These are phyloP conservation scores for Hirtodrosophila trivittata DNA, from an alignment of 2,888 invertebrate species.

Conservation along the genomic window DNA sequence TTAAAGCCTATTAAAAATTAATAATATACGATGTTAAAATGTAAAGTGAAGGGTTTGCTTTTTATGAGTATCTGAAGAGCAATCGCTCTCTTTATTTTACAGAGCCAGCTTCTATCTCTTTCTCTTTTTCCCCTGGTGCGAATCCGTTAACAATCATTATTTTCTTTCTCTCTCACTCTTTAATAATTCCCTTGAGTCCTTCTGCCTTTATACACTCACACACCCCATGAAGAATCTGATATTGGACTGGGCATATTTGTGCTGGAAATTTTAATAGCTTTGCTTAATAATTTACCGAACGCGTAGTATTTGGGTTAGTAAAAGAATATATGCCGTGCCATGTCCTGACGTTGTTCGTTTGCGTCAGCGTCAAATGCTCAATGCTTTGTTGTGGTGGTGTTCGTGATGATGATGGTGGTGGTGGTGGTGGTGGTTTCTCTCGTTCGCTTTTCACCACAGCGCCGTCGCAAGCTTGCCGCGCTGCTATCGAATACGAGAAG, in stretches of 20 bases:
- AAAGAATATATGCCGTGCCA: slow-evolving; percentile 33
- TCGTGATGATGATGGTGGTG: slow-evolving; percentile 10
- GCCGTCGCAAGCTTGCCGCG: slow-evolving; percentile 17
- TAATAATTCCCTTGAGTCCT: slow-evolving; percentile 29
- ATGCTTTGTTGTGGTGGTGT: slow-evolving; percentile 8
- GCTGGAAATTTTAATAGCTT: slow-evolving; percentile 6
- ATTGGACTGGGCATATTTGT: slow-evolving; percentile 6
- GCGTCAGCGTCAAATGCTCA: slow-evolving; percentile 20
- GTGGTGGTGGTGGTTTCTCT: slow-evolving; percentile 5
- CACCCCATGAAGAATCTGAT: slow-evolving; percentile 14
- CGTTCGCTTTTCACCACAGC: slow-evolving; percentile 51
- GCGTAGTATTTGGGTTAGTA: slow-evolving; percentile 17
- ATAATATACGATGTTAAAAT: too few species aligned
- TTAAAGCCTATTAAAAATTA: too few species aligned
- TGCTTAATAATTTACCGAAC: slow-evolving; percentile 8
- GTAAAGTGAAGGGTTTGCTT: too few species aligned
- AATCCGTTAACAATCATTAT: too few species aligned
- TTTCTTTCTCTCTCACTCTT: slow-evolving; percentile 1
- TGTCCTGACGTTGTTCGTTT: slow-evolving; percentile 20
- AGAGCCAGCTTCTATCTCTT: too few species aligned
- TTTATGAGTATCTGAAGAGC: too few species aligned
- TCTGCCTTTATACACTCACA: slow-evolving; percentile 23
- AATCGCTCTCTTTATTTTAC: too few species aligned
- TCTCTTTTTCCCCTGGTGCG: too few species aligned
- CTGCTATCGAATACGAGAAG: slow-evolving; percentile 29